These are phyloP conservation scores for Dasyprocta punctata DNA, from an alignment of 2,113 vertebrate genomes.

Conservation along the genomic window DNA sequence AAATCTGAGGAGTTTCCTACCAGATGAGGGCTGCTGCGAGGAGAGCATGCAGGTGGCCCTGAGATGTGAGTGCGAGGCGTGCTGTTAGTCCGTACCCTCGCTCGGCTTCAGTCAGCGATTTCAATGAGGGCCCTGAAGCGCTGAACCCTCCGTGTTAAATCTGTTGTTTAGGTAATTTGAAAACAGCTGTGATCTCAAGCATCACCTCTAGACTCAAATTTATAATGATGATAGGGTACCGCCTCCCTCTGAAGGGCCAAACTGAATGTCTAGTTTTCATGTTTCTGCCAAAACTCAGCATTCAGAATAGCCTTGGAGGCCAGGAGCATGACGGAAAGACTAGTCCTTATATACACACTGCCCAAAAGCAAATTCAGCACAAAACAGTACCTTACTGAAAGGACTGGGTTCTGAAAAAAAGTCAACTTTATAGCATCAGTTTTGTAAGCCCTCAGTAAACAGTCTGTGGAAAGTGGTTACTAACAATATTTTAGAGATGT, in stretches of 20 bases:
- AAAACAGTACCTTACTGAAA: background rate
- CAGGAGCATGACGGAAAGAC: background rate
- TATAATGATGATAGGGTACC: background rate
- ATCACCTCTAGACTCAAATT: background rate
- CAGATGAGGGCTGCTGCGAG: no score
- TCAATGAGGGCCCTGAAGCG: background rate
- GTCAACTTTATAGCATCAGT: background rate
- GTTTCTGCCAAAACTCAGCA: background rate
- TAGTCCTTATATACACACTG: background rate
- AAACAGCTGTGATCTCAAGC: background rate
- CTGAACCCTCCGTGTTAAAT: background rate
- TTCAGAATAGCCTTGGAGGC: background rate
- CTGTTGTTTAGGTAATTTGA: background rate
- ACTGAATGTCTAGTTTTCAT: background rate
- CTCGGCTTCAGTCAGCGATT: background rate
- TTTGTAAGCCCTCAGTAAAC: background rate
- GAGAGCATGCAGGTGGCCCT: background rate
- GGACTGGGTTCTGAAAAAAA: background rate
- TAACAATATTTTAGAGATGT: background rate
- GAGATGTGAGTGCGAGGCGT: rapidly evolving
- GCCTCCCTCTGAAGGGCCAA: background rate
- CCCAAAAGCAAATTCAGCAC: background rate
- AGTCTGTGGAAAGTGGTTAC: background rate
- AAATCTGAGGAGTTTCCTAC: background rate
- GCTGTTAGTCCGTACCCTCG: background rate